A percentile compares a stretch with the other conserved stretches of the same genome.
Conservation (phyloP, 92 coral and sea anemone genomes). For the Zoanthus sociatus region DNA sequence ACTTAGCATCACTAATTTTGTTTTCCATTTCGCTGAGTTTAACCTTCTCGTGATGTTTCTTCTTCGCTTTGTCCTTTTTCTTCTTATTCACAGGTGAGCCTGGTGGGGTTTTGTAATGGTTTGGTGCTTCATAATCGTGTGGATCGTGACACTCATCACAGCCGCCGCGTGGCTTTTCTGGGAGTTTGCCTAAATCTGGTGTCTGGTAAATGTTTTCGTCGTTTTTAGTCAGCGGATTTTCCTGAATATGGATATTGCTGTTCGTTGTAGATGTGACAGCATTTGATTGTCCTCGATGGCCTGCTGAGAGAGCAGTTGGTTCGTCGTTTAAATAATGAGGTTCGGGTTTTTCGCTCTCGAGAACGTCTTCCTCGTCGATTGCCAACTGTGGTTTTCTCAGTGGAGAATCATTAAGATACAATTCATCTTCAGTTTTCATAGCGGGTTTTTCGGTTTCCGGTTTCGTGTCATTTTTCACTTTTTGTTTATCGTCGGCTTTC, state of each 20-base stretch:
- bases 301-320: slow-evolving; percentile 39
- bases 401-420: slow-evolving; percentile 43
- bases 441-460: slow-evolving; percentile 31
- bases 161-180: slow-evolving; percentile 72
- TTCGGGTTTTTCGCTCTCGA: slow-evolving; percentile 68
- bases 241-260: slow-evolving; percentile 79
- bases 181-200: slow-evolving; percentile 66
- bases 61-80: slow-evolving; percentile 60
- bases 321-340: slow-evolving; percentile 57
- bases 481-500: slow-evolving; percentile 18
- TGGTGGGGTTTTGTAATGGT: slow-evolving; percentile 69
- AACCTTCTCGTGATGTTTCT: slow-evolving; percentile 40
- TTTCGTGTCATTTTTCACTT: slow-evolving; percentile 33
- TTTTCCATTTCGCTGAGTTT: slow-evolving; percentile 64
- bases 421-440: slow-evolving; percentile 32
- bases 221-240: slow-evolving; percentile 76
- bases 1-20: slow-evolving; percentile 59
- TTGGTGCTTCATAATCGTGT: slow-evolving; percentile 85
- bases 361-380: slow-evolving; percentile 34
- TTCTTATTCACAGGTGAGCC: slow-evolving; percentile 65
- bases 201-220: slow-evolving; percentile 85
- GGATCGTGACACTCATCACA: slow-evolving; percentile 87
- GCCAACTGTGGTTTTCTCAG: slow-evolving; percentile 31
- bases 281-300: slow-evolving; percentile 64
- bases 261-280: slow-evolving; percentile 35